Evolutionary conservation across 1,140 invertebrate species (phyloP), one percentile per base, ranked within the genome.

Genomic region (Listronotus bonariensis): DNA sequence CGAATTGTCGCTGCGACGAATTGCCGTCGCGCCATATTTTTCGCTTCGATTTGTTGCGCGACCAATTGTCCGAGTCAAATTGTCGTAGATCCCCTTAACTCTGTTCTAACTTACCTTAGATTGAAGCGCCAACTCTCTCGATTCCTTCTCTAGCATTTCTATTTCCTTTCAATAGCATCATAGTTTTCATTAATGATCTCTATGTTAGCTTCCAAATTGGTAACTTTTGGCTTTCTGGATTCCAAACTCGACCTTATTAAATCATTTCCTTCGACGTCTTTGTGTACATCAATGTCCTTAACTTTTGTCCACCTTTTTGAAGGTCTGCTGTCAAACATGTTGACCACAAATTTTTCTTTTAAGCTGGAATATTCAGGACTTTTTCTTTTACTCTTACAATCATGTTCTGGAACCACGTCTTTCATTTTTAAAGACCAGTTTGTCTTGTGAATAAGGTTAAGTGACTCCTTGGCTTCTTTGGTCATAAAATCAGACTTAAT

Each of bases 251-350:
- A 5, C 14, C 41, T 43, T 18, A 3, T 18, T 1, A 12, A 43
- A 43, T 4, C 14, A 18, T 14, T 18, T 43, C 41, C n/a, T 2
- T 43, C n/a, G 8, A 43, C 8, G 14, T 18, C n/a, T 14, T 43
- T 18, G 41, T 18, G 41, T 7, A n/a, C 6, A 14, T 18, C 41
- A 4, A 15, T 12, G n/a, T 43, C 14, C 41, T 8, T 14, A 7
- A 15, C n/a, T 1, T 18, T 5, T 2, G 6, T 18, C 41, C 14
- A 12, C 41, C 41, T 7, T 43, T 5, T 43, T 7, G 41, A 43
- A n/a, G 41, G 41, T 18, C 41, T 14, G 14, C 41, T 43, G 2
- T 43, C 41, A 14, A 43, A 43, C 41, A 43, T 43, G 41, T 43
- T 43, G 1, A 43, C 14, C 4, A 43, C 41, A 14, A 43, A 43